Conservation (phyloP, 2,888 invertebrate genomes). For the Rotaria socialis region DNA sequence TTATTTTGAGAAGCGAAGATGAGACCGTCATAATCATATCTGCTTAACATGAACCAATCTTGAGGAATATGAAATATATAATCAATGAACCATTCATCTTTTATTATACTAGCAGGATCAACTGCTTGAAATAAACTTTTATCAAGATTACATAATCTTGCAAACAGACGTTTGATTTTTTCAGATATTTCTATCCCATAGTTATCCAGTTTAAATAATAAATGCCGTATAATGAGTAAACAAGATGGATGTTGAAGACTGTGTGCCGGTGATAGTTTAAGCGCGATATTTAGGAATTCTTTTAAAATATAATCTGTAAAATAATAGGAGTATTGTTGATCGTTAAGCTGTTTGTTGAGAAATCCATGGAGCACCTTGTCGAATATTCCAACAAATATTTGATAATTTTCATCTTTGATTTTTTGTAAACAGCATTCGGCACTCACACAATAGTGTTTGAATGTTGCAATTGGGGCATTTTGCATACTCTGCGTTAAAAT, state of each 20-base stretch:
- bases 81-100: background rate
- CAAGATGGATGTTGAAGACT: background rate
- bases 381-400: background rate
- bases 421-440: background rate
- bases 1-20: background rate
- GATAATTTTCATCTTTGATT: background rate
- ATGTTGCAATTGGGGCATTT: background rate
- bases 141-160: background rate
- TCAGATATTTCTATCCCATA: fast-evolving
- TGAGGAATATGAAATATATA: background rate
- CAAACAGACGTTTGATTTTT: background rate
- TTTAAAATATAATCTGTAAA: background rate
- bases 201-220: background rate
- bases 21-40: background rate
- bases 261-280: too few relatives aligned
- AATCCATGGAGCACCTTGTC: background rate
- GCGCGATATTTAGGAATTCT: background rate
- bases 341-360: background rate
- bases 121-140: background rate
- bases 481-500: background rate
- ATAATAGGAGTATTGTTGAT: background rate
- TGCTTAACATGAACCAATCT: background rate
- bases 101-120: background rate
- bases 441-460: background rate
- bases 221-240: background rate